phyloP scores from a whole-genome alignment of 2,797 vertebrate genomes.

The Vespertilio murinus region DNA sequence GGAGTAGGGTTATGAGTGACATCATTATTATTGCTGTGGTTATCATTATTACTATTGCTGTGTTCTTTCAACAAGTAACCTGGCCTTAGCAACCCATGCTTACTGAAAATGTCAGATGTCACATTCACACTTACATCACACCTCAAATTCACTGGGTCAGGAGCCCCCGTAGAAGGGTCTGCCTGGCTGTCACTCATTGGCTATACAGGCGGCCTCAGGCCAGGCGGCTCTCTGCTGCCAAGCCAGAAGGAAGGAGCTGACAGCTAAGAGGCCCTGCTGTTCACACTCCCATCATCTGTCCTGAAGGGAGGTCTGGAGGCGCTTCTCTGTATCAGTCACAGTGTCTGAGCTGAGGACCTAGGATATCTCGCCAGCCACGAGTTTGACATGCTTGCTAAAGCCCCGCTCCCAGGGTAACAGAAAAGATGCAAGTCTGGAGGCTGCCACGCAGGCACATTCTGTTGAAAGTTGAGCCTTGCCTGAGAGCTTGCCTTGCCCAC shows the following conservation, averaged over 20 bases:
- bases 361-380: too few relatives aligned
- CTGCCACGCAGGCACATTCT: background rate
- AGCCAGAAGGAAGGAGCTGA: background rate
- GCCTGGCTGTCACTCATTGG: too few relatives aligned
- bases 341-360: background rate
- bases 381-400: background rate
- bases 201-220: background rate
- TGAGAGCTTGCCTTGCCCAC: background rate
- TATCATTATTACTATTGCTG: background rate
- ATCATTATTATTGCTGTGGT: background rate
- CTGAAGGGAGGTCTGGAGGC: background rate
- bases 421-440: background rate
- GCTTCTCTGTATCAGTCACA: too few relatives aligned
- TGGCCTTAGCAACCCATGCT: background rate
- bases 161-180: fast-evolving
- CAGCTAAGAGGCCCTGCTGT: background rate
- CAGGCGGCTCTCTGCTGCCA: background rate
- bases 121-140: background rate
- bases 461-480: background rate
- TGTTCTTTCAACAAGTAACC: background rate
- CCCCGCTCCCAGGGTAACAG: background rate
- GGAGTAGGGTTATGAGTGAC: background rate
- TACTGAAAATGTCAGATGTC: background rate
- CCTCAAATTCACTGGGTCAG: background rate
- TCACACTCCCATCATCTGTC: background rate